A percentile compares a stretch with the other conserved stretches of the same genome.
Conservation (phyloP, 2,113 vertebrate species). For the Carassius auratus region DNA sequence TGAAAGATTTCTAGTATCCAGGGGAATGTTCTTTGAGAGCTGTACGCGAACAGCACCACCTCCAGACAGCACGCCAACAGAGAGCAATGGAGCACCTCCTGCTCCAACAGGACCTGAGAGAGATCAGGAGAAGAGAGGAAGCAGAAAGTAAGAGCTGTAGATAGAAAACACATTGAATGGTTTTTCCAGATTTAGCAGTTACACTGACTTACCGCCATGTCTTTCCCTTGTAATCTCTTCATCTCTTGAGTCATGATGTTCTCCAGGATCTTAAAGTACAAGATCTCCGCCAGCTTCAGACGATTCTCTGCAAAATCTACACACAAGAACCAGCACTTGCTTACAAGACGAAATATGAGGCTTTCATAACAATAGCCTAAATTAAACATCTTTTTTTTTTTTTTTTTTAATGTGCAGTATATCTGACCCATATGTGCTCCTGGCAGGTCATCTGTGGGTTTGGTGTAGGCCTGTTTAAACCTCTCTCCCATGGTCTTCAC, state of each 20-base stretch:
- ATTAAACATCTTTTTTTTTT: background rate
- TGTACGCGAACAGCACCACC: slow-evolving; percentile 94
- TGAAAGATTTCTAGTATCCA: slow-evolving; percentile 90
- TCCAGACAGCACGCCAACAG: slow-evolving; percentile 94
- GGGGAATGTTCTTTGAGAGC: slow-evolving; percentile 92
- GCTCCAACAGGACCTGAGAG: slow-evolving; percentile 86
- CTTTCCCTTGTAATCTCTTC: slow-evolving; percentile 88
- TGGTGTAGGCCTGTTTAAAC: slow-evolving; percentile 90
- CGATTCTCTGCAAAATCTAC: slow-evolving; percentile 95
- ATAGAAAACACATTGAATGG: background rate
- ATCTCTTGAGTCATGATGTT: slow-evolving; percentile 90
- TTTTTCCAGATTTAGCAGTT: background rate
- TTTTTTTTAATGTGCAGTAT: background rate
- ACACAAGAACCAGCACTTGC: slow-evolving; percentile 23
- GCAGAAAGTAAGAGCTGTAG: background rate
- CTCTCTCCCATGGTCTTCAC: slow-evolving; percentile 85
- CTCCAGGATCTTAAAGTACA: slow-evolving; percentile 97
- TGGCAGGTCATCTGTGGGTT: slow-evolving; percentile 82
- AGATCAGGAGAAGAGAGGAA: slow-evolving; percentile 20
- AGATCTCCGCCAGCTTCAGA: slow-evolving; percentile 91
- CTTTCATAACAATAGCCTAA: background rate
- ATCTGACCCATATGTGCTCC: slow-evolving; percentile 90
- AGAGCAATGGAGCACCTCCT: slow-evolving; percentile 92
- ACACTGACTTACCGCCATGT: slow-evolving; percentile 89
- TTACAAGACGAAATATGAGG: background rate